Conservation (phyloP, 2,113 vertebrate genomes). For the Elephantulus edwardii region DNA sequence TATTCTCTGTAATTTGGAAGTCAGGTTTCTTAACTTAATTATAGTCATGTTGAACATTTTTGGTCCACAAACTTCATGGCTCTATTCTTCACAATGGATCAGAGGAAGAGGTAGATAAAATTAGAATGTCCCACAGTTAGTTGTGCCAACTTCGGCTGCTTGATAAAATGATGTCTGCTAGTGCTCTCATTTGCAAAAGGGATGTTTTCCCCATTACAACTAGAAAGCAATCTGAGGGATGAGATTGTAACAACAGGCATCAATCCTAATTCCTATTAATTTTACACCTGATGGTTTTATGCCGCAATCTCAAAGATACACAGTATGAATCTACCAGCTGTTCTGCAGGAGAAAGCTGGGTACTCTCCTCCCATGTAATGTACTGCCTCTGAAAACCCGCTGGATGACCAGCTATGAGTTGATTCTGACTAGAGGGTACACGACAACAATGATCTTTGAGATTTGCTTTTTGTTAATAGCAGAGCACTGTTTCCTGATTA, state of each 20-base stretch:
- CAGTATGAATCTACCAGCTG: too few relatives aligned
- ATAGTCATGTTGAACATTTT: conserved; percentile 32
- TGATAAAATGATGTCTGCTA: neutral
- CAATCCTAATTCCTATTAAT: conserved; percentile 34
- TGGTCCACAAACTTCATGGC: neutral
- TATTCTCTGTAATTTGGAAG: conserved; percentile 24
- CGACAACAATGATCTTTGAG: conserved; percentile 46
- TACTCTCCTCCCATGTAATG: too few relatives aligned
- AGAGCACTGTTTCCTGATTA: neutral
- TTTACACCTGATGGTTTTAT: conserved; percentile 1
- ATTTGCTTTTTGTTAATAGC: conserved; percentile 41
- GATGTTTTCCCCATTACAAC: conserved; percentile 7
- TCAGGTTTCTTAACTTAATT: conserved; percentile 23
- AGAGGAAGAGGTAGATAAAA: neutral
- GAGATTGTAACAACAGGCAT: neutral
- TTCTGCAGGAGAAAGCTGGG: too few relatives aligned
- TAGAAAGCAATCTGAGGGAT: conserved; percentile 33
- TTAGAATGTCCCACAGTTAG: neutral
- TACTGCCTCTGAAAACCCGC: too few relatives aligned
- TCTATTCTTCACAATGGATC: neutral
- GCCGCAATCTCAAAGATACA: too few relatives aligned
- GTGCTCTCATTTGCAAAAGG: neutral
- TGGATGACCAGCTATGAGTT: too few relatives aligned
- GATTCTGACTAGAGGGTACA: too few relatives aligned
- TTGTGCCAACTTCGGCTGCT: conserved; percentile 1